Percentiles rank a stretch among this genome's conserved stretches.
Evolutionary conservation across 2,888 invertebrate species (phyloP).

Genomic region (Alcis repandata): DNA sequence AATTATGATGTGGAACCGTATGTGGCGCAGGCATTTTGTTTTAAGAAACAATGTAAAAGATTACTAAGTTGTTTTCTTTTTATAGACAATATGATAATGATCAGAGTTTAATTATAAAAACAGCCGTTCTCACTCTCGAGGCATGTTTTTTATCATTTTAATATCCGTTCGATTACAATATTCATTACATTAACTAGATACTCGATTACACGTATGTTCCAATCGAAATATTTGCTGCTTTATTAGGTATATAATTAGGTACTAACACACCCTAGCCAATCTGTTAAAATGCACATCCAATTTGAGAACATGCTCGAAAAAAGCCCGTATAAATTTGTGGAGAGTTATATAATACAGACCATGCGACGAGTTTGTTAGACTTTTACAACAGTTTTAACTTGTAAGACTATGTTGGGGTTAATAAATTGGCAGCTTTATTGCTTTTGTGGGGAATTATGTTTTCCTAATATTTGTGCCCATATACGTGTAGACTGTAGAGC

Average conservation of each 20-base stretch:
- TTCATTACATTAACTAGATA: too few relatives aligned
- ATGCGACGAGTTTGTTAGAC: constrained; percentile 33
- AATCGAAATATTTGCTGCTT: neutral
- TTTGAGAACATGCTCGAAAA: constrained; percentile 25
- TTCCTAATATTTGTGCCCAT: constrained; percentile 14
- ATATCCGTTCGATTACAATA: neutral
- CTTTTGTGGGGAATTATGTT: constrained; percentile 18
- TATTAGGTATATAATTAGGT: constrained; percentile 1
- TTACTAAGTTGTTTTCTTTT: neutral
- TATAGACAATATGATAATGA: neutral
- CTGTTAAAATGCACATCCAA: constrained; percentile 14
- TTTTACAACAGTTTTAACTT: constrained; percentile 31
- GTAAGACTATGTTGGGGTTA: constrained; percentile 30
- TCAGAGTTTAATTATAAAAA: neutral
- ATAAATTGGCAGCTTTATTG: constrained; percentile 32
- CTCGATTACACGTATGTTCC: neutral
- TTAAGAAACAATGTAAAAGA: constrained; percentile 16
- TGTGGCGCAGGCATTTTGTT: constrained; percentile 12
- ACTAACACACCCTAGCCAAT: neutral
- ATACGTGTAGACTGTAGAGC: neutral
- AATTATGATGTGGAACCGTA: constrained; percentile 25
- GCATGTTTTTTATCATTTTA: neutral
- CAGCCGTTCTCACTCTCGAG: neutral
- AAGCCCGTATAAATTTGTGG: constrained; percentile 14
- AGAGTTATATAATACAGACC: constrained; percentile 23